Base-by-base conservation (phyloP, 2,113 vertebrate species). In the Danio rerio region DNA sequence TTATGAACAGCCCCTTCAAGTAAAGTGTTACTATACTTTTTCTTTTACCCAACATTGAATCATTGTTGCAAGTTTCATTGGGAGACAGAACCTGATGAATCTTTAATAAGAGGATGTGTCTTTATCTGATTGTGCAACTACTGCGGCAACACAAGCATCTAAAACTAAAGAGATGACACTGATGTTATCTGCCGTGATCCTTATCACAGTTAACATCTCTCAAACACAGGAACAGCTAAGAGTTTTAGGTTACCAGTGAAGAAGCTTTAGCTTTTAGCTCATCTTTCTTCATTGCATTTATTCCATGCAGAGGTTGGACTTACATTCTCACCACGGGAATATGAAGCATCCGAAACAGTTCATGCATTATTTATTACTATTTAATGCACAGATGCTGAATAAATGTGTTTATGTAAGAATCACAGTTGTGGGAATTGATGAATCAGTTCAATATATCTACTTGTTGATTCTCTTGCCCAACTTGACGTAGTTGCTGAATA, bases 61-160 rank as follows among this genome's bases (percentile, higher is more conserved):
- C n/a, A 31, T 74, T 21, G 65, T 49, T 8, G 40, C 59, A 65
- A 66, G 71, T 73, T 58, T 70, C 40, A 43, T 49, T 50, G 15
- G 1, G 55, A 15, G 45, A 59, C 61, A 52, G 72, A 8, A 16
- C 62, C 52, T 82, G 81, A 77, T 77, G 73, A 82, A 82, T 82
- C 81, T 82, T 77, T 82, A 58, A 82, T 76, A 66, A 45, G 63
- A 47, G 52, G 62, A 66, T 76, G 49, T 45, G 52, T 82, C 49
- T 76, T 82, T 16, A 76, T 82, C 81, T 69, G 62, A 82, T 66
- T 56, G 18, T 40, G 52, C 49, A 76, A 76, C 15, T 62, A 52
- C 62, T 68, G 61, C 16, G 53, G 81, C 62, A 52, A 81, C 16
- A 50, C 18, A 16, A 42, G 31, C 80, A 81, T 63, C 80, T 47